Percentiles rank a stretch among this genome's conserved stretches.
Evolutionary conservation across 1,140 invertebrate genomes (phyloP).

Genomic region (Saxidomus purpurata): DNA sequence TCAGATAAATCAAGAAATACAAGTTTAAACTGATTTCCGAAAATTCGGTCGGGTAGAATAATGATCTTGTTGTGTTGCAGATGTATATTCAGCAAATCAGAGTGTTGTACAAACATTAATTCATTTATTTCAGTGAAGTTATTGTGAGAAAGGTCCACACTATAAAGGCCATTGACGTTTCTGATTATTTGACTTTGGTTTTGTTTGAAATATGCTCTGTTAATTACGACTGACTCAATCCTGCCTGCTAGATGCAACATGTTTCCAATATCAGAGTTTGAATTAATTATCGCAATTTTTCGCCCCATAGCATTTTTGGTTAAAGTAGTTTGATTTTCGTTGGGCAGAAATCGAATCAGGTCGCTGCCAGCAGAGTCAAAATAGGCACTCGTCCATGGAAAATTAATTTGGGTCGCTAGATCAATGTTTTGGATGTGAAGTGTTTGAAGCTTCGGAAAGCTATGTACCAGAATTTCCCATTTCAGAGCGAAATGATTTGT

Average conservation of each 20-base stretch:
- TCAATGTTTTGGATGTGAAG: not conserved
- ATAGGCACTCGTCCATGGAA: not conserved
- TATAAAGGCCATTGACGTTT: not conserved
- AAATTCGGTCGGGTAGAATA: not conserved
- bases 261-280: not conserved
- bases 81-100: not conserved
- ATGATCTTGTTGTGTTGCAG: not conserved
- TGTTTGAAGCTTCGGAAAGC: not conserved
- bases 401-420: not conserved
- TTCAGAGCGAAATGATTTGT: not conserved
- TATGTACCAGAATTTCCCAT: not conserved
- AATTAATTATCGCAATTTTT: not conserved
- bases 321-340: not conserved
- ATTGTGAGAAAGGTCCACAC: not conserved
- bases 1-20: not conserved
- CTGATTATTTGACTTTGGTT: not conserved
- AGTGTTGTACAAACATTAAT: not conserved
- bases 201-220: not conserved
- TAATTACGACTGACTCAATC: not conserved
- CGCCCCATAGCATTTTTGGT: not conserved
- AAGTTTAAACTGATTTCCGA: not conserved
- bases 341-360: not conserved
- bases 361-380: not conserved
- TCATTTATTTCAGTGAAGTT: not conserved
- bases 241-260: not conserved